These are phyloP conservation scores for Bombus pyrosoma DNA, from an alignment of 1,140 invertebrate genomes.

Conservation along the genomic window DNA sequence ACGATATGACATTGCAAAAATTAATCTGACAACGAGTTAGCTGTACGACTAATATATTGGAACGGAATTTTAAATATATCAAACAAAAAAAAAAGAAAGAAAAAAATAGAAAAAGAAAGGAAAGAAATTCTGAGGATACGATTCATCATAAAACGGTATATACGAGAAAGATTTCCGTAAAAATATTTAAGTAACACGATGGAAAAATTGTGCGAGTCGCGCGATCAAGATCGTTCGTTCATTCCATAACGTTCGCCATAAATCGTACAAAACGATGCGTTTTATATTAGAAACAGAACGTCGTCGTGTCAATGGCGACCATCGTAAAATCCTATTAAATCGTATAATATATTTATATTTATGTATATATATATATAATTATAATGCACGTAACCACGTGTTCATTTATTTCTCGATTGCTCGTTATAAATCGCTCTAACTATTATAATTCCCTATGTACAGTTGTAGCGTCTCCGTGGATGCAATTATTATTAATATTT, in stretches of 20 bases:
- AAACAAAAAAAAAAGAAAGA: background rate
- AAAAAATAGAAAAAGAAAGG: background rate
- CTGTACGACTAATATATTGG: background rate
- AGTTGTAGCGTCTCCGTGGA: conserved; percentile 43
- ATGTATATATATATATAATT: background rate
- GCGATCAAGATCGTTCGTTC: conserved; percentile 16
- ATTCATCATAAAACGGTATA: background rate
- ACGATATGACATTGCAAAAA: conserved; percentile 7
- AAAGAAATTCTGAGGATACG: background rate
- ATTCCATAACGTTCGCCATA: background rate
- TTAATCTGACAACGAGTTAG: background rate
- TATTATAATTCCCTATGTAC: conserved; percentile 62
- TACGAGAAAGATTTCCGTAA: conserved; percentile 24
- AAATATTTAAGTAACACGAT: conserved; percentile 69
- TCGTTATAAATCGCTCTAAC: conserved; percentile 64
- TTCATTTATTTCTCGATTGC: conserved; percentile 16
- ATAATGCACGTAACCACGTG: conserved; percentile 15
- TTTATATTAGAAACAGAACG: conserved; percentile 42
- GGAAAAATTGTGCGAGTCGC: conserved; percentile 47
- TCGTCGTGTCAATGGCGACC: conserved; percentile 43
- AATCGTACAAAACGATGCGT: background rate
- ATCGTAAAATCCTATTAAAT: conserved; percentile 36
- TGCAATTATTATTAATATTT: background rate
- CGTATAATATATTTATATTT: conserved; percentile 19
- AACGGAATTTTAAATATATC: background rate